These are phyloP conservation scores for Mythimna loreyi DNA, from an alignment of 2,888 invertebrate species.

Conservation along the genomic window DNA sequence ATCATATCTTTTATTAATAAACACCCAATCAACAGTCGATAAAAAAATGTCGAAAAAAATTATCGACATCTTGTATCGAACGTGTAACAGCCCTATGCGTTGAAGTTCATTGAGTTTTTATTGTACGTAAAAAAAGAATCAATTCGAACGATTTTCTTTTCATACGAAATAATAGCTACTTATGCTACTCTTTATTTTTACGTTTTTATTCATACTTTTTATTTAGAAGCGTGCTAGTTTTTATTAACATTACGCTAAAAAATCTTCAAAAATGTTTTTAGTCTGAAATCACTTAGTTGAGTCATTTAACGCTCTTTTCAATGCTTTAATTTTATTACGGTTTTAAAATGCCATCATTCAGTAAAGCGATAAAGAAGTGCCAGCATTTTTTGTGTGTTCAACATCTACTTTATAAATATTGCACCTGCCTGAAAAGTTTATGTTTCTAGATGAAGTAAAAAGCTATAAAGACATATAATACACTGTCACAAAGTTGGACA, in stretches of 20 bases:
- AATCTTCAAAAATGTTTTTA: constrained; percentile 6
- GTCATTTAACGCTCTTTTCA: constrained; percentile 16
- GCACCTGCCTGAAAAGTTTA: neutral
- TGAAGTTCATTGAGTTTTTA: too few relatives aligned
- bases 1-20: constrained; percentile 17
- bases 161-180: constrained; percentile 3
- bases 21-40: constrained; percentile 7
- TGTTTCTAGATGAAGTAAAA: neutral
- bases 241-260: neutral
- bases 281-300: constrained; percentile 20
- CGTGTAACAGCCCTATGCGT: neutral
- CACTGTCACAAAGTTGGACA: too few relatives aligned
- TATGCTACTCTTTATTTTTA: constrained; percentile 3
- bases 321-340: neutral
- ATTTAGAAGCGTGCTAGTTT: constrained; percentile 28
- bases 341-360: constrained; percentile 2
- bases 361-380: neutral
- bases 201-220: constrained; percentile 23
- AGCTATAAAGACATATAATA: too few relatives aligned
- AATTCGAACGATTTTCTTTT: neutral
- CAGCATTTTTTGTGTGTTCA: neutral
- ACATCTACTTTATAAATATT: neutral
- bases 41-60: neutral
- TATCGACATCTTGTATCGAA: constrained; percentile 2
- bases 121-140: constrained; percentile 10